A percentile compares a stretch with the other conserved stretches of the same genome.
Evolutionary conservation across 2,888 invertebrate genomes (phyloP).

Genomic region (Beris morrisii): DNA sequence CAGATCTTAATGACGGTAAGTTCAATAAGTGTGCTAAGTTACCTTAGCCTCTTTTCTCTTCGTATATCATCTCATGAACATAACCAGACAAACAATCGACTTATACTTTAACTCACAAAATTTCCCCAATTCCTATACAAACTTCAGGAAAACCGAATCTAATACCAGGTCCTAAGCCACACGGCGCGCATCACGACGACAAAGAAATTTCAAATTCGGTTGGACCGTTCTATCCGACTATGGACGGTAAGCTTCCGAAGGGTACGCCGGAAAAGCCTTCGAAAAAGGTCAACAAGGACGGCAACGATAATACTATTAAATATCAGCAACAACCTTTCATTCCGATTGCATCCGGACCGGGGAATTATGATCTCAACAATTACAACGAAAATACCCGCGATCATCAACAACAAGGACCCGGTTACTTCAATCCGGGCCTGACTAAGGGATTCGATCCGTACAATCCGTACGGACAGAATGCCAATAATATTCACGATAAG

Average conservation of each 20-base stretch:
- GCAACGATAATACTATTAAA: constrained; percentile 46
- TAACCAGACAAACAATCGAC: constrained; percentile 12
- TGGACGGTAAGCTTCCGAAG: constrained; percentile 49
- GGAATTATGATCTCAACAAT: constrained; percentile 32
- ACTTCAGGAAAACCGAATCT: constrained; percentile 23
- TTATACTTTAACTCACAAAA: not conserved
- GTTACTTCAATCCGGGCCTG: constrained; percentile 50
- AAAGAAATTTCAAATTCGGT: constrained; percentile 45
- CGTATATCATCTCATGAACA: constrained; percentile 7
- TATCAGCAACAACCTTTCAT: constrained; percentile 48
- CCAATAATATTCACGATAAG: constrained; percentile 20
- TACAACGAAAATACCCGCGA: constrained; percentile 40
- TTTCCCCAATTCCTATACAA: constrained; percentile 14
- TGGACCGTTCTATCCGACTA: constrained; percentile 53
- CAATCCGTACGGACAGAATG: constrained; percentile 49
- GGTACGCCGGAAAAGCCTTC: constrained; percentile 39
- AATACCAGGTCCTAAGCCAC: not conserved
- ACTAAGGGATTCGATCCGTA: constrained; percentile 48
- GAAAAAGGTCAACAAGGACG: constrained; percentile 42
- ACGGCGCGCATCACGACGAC: constrained; percentile 33
- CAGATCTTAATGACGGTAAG: constrained; percentile 46
- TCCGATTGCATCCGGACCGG: constrained; percentile 42
- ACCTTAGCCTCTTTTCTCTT: constrained; percentile 15
- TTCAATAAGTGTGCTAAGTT: not conserved
- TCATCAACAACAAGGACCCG: constrained; percentile 47